A percentile compares a stretch with the other conserved stretches of the same genome.
These are phyloP conservation scores for Pomatostomus ruficeps DNA, from an alignment of 2,113 vertebrate genomes.

Conservation along the genomic window DNA sequence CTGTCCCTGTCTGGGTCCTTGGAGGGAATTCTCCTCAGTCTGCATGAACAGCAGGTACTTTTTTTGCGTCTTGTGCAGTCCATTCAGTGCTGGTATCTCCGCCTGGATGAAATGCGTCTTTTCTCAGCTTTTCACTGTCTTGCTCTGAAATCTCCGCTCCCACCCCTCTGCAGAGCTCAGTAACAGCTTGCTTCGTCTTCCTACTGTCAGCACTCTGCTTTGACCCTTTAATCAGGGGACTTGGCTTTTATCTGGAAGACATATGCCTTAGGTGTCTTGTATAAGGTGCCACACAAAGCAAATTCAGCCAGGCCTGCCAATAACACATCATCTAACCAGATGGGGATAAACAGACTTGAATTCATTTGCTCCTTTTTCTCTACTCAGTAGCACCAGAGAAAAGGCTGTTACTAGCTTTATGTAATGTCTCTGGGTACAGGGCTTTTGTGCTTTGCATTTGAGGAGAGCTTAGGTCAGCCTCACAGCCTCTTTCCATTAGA, in stretches of 20 bases:
- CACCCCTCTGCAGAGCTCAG: conserved; percentile 32
- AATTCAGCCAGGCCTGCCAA: conserved; percentile 51
- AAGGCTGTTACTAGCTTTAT: conserved; percentile 32
- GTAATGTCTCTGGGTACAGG: background rate
- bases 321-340: conserved; percentile 58
- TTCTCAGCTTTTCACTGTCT: conserved; percentile 52
- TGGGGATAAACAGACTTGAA: conserved; percentile 61
- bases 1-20: background rate
- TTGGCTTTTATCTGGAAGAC: conserved; percentile 60
- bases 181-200: conserved; percentile 61
- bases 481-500: background rate
- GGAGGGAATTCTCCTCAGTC: background rate
- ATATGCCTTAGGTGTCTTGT: conserved; percentile 58
- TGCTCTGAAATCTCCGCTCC: conserved; percentile 50
- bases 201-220: conserved; percentile 60
- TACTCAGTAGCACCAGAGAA: conserved; percentile 25
- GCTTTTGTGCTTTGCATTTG: background rate
- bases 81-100: background rate
- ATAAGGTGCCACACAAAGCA: conserved; percentile 52
- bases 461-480: background rate
- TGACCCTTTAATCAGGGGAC: conserved; percentile 65
- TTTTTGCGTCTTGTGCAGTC: background rate
- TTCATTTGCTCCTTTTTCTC: conserved; percentile 52
- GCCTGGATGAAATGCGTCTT: background rate
- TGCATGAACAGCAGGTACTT: background rate